A percentile compares a stretch with the other conserved stretches of the same genome.
phyloP scores from a whole-genome alignment of 2,797 vertebrate species.

The Phalloptychus januarius region DNA sequence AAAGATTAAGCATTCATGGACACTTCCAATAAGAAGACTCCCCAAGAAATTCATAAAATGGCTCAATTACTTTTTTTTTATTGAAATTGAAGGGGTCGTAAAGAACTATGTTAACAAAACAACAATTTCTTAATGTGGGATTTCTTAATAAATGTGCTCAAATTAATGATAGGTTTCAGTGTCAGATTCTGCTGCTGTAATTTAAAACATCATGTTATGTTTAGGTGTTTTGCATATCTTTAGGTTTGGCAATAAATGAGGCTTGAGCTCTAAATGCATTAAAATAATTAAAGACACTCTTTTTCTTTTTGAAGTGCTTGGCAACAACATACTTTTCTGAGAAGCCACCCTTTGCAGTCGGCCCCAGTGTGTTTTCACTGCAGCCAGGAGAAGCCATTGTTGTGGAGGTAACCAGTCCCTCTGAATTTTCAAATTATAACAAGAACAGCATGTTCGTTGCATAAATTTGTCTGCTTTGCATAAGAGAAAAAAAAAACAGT shows the following conservation, averaged over 20 bases:
- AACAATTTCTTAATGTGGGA: not conserved
- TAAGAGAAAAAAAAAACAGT: not conserved
- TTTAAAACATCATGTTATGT: not conserved
- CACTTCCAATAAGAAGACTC: not conserved
- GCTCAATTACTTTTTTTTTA: not conserved
- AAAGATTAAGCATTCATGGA: not conserved
- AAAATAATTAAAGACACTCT: not conserved
- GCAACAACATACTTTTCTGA: slow-evolving; percentile 78
- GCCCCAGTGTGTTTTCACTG: slow-evolving; percentile 86
- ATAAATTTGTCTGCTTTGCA: not conserved
- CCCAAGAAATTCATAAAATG: not conserved
- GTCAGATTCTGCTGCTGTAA: not conserved
- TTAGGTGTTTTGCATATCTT: not conserved
- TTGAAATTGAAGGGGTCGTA: not conserved
- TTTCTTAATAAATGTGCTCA: not conserved
- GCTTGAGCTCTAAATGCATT: not conserved
- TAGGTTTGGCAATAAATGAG: not conserved
- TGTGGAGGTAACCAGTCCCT: slow-evolving; percentile 83
- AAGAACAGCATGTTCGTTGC: not conserved
- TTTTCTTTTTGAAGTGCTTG: slow-evolving; percentile 71
- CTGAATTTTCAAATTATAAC: not conserved
- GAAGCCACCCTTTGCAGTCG: slow-evolving; percentile 87
- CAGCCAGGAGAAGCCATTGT: slow-evolving; percentile 78
- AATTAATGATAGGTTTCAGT: not conserved
- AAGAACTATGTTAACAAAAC: not conserved